phyloP scores from a whole-genome alignment of 2,113 vertebrate genomes.

The Dicaeum eximium region DNA sequence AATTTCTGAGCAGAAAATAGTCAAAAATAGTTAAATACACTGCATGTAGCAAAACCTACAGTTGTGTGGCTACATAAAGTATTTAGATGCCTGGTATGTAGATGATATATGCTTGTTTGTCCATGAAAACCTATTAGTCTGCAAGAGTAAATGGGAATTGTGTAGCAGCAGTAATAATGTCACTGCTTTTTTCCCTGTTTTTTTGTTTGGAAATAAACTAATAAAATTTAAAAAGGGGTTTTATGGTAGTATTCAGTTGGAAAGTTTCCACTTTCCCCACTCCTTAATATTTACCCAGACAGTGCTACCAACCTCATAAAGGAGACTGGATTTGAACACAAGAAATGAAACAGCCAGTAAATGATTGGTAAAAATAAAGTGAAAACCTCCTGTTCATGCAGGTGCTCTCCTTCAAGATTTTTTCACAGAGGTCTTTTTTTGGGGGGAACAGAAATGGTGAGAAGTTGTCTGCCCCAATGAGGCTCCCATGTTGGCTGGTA shows the following conservation, averaged over 20 bases:
- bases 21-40: not conserved
- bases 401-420: not conserved
- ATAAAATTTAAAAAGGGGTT: not conserved
- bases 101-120: not conserved
- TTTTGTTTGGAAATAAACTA: not conserved
- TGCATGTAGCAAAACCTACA: not conserved
- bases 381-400: not conserved
- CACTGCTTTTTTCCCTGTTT: not conserved
- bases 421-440: not conserved
- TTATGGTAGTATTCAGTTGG: not conserved
- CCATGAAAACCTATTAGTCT: not conserved
- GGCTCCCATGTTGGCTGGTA: not conserved
- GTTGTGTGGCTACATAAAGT: not conserved
- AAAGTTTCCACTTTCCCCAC: not conserved
- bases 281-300: not conserved
- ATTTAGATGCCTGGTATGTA: not conserved
- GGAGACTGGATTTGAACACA: not conserved
- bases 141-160: not conserved
- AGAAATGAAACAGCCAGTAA: not conserved
- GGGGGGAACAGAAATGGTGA: not conserved
- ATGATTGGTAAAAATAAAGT: not conserved
- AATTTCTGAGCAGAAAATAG: not conserved
- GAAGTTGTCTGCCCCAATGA: not conserved
- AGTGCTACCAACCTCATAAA: not conserved
- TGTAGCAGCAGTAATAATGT: not conserved